Evolutionary conservation across 2,113 vertebrate species (phyloP), one percentile per base, ranked within the genome.

Genomic region (Tyrannus savana): DNA sequence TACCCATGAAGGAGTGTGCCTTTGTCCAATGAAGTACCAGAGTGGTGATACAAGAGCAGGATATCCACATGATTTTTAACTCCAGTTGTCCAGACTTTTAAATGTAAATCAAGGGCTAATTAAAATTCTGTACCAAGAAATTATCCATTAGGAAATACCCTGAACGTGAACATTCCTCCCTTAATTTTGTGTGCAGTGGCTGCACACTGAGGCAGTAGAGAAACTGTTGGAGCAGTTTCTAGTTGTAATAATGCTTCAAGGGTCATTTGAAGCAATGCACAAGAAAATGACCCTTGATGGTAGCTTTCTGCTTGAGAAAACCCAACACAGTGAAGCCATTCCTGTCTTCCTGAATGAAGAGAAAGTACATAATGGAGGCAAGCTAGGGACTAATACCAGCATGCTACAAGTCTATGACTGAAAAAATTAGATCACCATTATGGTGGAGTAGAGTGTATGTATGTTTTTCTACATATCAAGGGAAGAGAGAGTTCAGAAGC

Each of bases 231-330:
- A 53, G 46, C 71, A 22, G 24, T 91, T 87, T 94, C 25, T 74
- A 16, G 55, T 66, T 74, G 39, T 71, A 77, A n/a, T 80, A 94
- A 67, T 0, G 5, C 75, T 91, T 90, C 75, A 90, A 62, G 79
- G 63, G 74, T 90, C 78, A 66, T 71, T 69, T 52, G 72, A 88
- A 90, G 53, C 72, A 77, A 58, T 58, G 67, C 62, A 73, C 2
- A 8, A 66, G 62, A 75, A 93, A 97, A 90, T 83, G 74, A 69
- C 67, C 33, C 37, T 89, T 63, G 77, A 85, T 92, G 44, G 52
- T 63, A 60, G 74, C 63, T 93, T 81, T 85, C 49, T 87, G 74
- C 74, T 75, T 72, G 67, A 87, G 82, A 85, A 88, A 81, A 81
- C 33, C 30, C n/a, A 71, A 14, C 13, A 5, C 35, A n/a, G 79